Conservation (phyloP, 2,888 invertebrate genomes). For the Notodonta dromedarius region DNA sequence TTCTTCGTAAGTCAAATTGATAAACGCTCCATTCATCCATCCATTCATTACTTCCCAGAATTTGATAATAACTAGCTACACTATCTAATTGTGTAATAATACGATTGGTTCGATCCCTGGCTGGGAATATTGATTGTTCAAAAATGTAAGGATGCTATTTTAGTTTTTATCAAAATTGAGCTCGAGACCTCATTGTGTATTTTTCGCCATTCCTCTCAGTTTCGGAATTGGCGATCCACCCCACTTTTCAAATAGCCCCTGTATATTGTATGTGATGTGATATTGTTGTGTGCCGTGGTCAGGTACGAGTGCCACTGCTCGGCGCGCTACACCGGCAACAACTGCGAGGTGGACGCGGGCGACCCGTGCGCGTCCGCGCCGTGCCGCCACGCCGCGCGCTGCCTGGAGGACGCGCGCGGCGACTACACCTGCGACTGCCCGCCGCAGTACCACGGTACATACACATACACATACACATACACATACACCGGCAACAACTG, state of each 20-base stretch:
- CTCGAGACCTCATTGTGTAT: too few relatives aligned
- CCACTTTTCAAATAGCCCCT: too few relatives aligned
- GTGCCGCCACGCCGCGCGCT: conserved; percentile 88
- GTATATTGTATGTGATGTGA: too few relatives aligned
- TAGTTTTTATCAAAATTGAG: too few relatives aligned
- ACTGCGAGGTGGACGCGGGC: conserved; percentile 93
- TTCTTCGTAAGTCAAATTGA: not conserved
- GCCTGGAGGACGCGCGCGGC: conserved; percentile 86
- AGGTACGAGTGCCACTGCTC: conserved; percentile 93
- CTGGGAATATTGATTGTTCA: too few relatives aligned
- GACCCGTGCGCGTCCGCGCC: conserved; percentile 87
- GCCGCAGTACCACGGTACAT: conserved; percentile 86
- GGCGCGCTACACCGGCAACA: conserved; percentile 93
- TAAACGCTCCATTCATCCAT: not conserved
- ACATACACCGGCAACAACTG: conserved; percentile 91
- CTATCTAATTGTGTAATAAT: too few relatives aligned
- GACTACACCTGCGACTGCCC: conserved; percentile 89
- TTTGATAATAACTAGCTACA: too few relatives aligned
- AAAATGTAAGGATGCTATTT: too few relatives aligned
- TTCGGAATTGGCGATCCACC: too few relatives aligned
- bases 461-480: not conserved
- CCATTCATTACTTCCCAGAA: too few relatives aligned
- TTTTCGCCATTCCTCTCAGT: too few relatives aligned
- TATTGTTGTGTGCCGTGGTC: conserved; percentile 4
- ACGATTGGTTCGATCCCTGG: too few relatives aligned